phyloP scores from a whole-genome alignment of 2,888 invertebrate species.

The Chrysolina haemoptera region DNA sequence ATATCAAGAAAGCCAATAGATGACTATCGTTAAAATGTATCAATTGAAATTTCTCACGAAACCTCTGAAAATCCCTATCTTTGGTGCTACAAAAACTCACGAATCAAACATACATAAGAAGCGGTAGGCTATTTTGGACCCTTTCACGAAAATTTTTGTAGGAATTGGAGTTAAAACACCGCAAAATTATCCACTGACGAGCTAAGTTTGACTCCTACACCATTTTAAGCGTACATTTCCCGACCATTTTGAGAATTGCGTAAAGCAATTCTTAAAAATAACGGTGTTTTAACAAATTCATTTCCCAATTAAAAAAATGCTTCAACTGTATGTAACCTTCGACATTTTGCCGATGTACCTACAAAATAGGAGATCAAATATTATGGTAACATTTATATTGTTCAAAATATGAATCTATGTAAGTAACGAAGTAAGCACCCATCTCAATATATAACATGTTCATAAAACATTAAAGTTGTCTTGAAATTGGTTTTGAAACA shows the following conservation, averaged over 20 bases:
- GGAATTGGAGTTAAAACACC: conserved; percentile 60
- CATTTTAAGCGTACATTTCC: conserved; percentile 61
- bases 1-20: too few relatives aligned
- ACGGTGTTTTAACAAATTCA: conserved; percentile 61
- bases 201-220: conserved; percentile 12
- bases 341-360: background rate
- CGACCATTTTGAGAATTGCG: conserved; percentile 27
- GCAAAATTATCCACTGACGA: conserved; percentile 46
- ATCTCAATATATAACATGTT: too few relatives aligned
- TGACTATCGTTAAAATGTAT: too few relatives aligned
- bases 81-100: conserved; percentile 37
- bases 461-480: too few relatives aligned
- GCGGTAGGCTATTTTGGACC: conserved; percentile 66
- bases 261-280: conserved; percentile 28
- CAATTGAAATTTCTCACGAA: too few relatives aligned
- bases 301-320: conserved; percentile 25
- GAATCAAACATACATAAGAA: conserved; percentile 34
- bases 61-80: background rate
- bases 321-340: conserved; percentile 6
- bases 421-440: too few relatives aligned
- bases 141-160: conserved; percentile 59
- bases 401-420: too few relatives aligned
- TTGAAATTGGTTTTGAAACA: too few relatives aligned
- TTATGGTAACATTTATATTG: background rate
- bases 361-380: background rate